Evolutionary conservation across 2,888 invertebrate genomes (phyloP).

Genomic region (Chrysina gloriosa): DNA sequence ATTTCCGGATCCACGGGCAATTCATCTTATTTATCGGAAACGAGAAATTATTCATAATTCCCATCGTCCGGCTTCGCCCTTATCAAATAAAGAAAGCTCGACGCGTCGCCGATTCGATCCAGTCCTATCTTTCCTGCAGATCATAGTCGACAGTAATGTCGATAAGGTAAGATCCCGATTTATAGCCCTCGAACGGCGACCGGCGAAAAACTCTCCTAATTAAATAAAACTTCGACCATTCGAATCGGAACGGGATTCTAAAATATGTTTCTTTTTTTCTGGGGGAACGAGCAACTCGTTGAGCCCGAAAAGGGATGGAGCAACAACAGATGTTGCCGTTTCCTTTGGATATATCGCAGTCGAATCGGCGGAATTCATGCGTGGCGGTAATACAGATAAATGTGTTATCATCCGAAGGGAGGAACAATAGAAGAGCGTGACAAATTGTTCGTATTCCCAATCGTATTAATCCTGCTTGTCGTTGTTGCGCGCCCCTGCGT

Average conservation of each 20-base stretch:
- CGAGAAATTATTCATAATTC: slow-evolving; percentile 32
- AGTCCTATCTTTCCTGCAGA: slow-evolving; percentile 8
- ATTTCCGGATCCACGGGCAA: not conserved
- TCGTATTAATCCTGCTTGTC: slow-evolving; percentile 59
- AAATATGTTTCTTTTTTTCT: not conserved
- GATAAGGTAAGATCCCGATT: slow-evolving; percentile 24
- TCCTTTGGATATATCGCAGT: not conserved
- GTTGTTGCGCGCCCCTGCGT: not conserved
- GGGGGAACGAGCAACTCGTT: not conserved
- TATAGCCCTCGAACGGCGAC: not conserved
- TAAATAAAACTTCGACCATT: not conserved
- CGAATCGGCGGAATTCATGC: slow-evolving; percentile 31
- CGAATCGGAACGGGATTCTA: too few relatives aligned
- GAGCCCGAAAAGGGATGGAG: not conserved
- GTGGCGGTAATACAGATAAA: slow-evolving; percentile 60
- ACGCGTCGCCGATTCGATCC: slow-evolving; percentile 12
- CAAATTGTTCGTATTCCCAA: slow-evolving; percentile 64
- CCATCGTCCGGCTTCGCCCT: slow-evolving; percentile 16
- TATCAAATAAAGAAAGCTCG: slow-evolving; percentile 24
- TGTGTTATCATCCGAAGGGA: slow-evolving; percentile 60
- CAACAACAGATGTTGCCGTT: slow-evolving; percentile 12
- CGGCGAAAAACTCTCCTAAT: not conserved
- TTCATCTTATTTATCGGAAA: slow-evolving; percentile 6
- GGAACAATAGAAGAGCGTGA: slow-evolving; percentile 60
- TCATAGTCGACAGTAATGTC: slow-evolving; percentile 30